Evolutionary conservation across 2,888 invertebrate genomes (phyloP).

Genomic region (Andricus quercusramuli): DNA sequence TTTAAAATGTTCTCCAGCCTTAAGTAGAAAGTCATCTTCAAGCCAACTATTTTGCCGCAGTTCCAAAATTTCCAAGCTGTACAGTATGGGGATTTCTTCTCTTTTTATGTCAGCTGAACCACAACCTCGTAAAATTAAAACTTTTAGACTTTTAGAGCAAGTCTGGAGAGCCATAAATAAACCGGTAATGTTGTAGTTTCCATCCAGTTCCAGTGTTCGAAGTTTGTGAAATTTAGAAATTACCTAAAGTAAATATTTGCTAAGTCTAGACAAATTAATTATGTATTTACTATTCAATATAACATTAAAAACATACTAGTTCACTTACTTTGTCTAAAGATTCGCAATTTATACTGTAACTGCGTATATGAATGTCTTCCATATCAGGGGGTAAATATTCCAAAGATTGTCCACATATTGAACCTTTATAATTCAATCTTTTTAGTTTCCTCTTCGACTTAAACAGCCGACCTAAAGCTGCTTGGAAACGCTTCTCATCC

Average conservation of each 20-base stretch:
- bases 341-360: not conserved
- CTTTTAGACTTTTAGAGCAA: not conserved
- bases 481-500: not conserved
- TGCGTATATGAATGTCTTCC: not conserved
- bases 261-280: not conserved
- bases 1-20: not conserved
- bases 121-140: not conserved
- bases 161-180: not conserved
- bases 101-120: not conserved
- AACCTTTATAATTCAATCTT: constrained; percentile 7
- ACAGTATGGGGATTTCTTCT: not conserved
- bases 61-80: not conserved
- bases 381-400: not conserved
- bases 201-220: not conserved
- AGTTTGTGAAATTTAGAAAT: constrained; percentile 7
- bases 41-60: not conserved
- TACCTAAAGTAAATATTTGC: not conserved
- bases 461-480: not conserved
- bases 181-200: not conserved
- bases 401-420: not conserved
- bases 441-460: not conserved
- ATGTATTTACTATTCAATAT: no score
- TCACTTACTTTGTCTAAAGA: not conserved
- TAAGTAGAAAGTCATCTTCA: not conserved
- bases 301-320: no score